These are phyloP conservation scores for Apodemia mormo DNA, from an alignment of 2,888 invertebrate genomes.

Conservation along the genomic window DNA sequence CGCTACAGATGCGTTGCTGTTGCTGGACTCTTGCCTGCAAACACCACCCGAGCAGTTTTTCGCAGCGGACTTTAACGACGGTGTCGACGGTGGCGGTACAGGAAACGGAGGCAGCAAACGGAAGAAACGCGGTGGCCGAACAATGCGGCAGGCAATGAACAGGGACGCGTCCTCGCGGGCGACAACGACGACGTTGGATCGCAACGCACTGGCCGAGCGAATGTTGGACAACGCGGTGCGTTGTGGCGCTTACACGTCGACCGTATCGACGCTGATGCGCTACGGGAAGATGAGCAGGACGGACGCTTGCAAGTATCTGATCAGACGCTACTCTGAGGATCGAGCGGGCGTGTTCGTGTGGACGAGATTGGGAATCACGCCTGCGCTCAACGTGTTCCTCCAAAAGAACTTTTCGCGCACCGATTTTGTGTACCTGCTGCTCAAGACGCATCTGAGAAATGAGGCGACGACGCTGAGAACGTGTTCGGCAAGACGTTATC, in stretches of 20 bases:
- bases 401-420: too few relatives aligned
- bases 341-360: too few relatives aligned
- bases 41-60: slow-evolving; percentile 18
- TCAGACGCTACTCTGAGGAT: too few relatives aligned
- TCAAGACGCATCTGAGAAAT: slow-evolving; percentile 19
- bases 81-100: background rate
- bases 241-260: slow-evolving; percentile 23
- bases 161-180: background rate
- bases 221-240: slow-evolving; percentile 23
- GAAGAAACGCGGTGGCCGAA: background rate
- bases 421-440: slow-evolving; percentile 17
- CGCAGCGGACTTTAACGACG: slow-evolving; percentile 3
- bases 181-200: slow-evolving; percentile 10
- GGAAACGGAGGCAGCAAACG: background rate
- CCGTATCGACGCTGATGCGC: too few relatives aligned
- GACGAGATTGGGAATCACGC: too few relatives aligned
- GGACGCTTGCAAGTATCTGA: too few relatives aligned
- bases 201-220: slow-evolving; percentile 19
- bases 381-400: too few relatives aligned
- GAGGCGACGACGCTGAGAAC: slow-evolving; percentile 19
- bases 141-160: background rate
- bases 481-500: background rate
- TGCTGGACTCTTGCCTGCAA: slow-evolving; percentile 8
- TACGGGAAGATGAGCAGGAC: too few relatives aligned
- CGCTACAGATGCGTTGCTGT: slow-evolving; percentile 8